Conservation (phyloP, 1,140 invertebrate genomes). For the Cardiocondyla obscurior region DNA sequence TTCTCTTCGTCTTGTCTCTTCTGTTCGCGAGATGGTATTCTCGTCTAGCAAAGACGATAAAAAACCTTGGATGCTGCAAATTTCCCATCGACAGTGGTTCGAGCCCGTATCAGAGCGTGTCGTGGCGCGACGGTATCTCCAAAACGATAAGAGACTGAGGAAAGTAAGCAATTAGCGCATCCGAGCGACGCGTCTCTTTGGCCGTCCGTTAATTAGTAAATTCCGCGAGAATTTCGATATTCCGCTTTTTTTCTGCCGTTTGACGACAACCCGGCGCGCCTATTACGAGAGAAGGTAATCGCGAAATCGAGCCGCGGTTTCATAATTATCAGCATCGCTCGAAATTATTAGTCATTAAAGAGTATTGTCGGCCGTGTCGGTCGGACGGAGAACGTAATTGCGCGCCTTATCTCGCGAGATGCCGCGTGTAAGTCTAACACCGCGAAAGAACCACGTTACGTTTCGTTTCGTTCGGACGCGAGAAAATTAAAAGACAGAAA, state of each 20-base stretch:
- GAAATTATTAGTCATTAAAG: slow-evolving; percentile 51
- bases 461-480: background rate
- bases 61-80: background rate
- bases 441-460: background rate
- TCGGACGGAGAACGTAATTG: slow-evolving; percentile 33
- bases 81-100: background rate
- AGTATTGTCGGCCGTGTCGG: slow-evolving; percentile 38
- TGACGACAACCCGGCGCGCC: background rate
- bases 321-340: slow-evolving; percentile 47
- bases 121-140: background rate
- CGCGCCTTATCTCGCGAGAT: slow-evolving; percentile 24
- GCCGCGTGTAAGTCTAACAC: background rate
- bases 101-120: background rate
- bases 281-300: slow-evolving; percentile 27
- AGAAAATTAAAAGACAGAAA: too few relatives aligned
- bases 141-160: slow-evolving; percentile 8
- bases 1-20: slow-evolving; percentile 32
- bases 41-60: slow-evolving; percentile 1
- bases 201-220: slow-evolving; percentile 38
- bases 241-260: background rate
- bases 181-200: slow-evolving; percentile 7
- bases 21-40: background rate
- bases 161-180: slow-evolving; percentile 48
- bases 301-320: slow-evolving; percentile 41
- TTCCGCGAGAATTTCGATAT: slow-evolving; percentile 46